Conservation (phyloP, 1,140 invertebrate genomes). For the Drusus annulatus region DNA sequence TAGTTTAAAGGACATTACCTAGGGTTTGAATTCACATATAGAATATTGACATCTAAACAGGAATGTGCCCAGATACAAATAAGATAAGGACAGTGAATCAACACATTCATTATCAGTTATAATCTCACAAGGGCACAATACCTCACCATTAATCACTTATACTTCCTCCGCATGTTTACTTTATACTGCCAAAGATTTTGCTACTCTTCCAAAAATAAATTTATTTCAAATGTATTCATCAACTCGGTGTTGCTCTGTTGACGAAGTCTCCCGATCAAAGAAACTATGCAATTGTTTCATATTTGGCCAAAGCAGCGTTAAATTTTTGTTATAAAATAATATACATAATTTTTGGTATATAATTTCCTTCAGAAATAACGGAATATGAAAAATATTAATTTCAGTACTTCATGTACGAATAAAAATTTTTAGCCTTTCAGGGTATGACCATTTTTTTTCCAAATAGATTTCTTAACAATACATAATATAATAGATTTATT, state of each 20-base stretch:
- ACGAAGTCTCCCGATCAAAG: background rate
- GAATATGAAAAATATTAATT: slow-evolving; percentile 48
- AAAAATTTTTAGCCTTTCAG: slow-evolving; percentile 58
- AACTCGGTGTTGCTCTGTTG: background rate
- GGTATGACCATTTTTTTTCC: slow-evolving; percentile 59
- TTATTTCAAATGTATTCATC: slow-evolving; percentile 5
- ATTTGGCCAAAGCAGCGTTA: slow-evolving; percentile 27
- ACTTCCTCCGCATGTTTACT: slow-evolving; percentile 18
- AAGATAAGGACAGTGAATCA: slow-evolving; percentile 25
- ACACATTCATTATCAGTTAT: slow-evolving; percentile 20
- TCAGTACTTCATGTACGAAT: slow-evolving; percentile 55
- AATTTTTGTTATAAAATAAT: slow-evolving; percentile 40
- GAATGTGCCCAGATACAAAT: slow-evolving; percentile 49
- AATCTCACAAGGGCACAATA: slow-evolving; percentile 54
- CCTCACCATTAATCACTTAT: slow-evolving; percentile 31
- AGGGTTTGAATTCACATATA: slow-evolving; percentile 43
- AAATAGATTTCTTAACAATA: slow-evolving; percentile 57
- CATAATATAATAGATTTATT: slow-evolving; percentile 51
- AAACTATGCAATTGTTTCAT: slow-evolving; percentile 9
- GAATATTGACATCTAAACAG: slow-evolving; percentile 51
- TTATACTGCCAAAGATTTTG: slow-evolving; percentile 10
- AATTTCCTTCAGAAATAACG: slow-evolving; percentile 43
- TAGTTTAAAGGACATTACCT: slow-evolving; percentile 33
- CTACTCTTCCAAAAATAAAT: slow-evolving; percentile 30
- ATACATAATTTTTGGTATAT: slow-evolving; percentile 37